phyloP scores from a whole-genome alignment of 2,888 invertebrate genomes.

The Acanthopleura granulata region DNA sequence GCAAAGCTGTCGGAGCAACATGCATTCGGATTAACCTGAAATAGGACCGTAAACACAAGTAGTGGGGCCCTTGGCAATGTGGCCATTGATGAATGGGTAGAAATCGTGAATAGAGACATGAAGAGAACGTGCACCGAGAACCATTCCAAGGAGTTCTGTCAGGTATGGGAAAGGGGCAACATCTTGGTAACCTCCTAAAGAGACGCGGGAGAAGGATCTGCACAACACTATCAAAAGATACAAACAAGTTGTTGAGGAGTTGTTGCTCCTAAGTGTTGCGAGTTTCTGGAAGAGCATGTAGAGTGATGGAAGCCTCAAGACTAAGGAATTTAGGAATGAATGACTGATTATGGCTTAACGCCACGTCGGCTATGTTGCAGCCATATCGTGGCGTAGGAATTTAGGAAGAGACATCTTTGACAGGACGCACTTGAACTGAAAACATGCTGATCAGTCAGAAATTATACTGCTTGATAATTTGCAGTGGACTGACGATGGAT shows the following conservation, averaged over 20 bases:
- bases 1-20: conserved; percentile 14
- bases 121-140: background rate
- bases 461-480: background rate
- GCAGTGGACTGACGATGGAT: background rate
- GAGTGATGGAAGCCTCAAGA: background rate
- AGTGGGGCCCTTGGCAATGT: background rate
- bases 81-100: conserved; percentile 14
- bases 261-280: background rate
- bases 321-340: background rate
- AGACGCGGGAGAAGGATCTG: background rate
- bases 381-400: too few species aligned
- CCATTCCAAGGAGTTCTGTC: background rate
- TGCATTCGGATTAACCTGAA: background rate
- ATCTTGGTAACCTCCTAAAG: background rate
- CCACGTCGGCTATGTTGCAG: too few species aligned
- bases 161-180: background rate
- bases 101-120: conserved; percentile 1
- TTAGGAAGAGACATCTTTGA: conserved; percentile 4
- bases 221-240: background rate
- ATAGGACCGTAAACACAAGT: conserved; percentile 12
- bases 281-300: background rate
- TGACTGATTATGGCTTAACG: too few species aligned
- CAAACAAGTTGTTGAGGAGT: background rate
- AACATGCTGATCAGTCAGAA: background rate
- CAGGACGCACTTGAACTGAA: background rate